Evolutionary conservation across 2,888 invertebrate genomes (phyloP).

Genomic region (Emesis russula): DNA sequence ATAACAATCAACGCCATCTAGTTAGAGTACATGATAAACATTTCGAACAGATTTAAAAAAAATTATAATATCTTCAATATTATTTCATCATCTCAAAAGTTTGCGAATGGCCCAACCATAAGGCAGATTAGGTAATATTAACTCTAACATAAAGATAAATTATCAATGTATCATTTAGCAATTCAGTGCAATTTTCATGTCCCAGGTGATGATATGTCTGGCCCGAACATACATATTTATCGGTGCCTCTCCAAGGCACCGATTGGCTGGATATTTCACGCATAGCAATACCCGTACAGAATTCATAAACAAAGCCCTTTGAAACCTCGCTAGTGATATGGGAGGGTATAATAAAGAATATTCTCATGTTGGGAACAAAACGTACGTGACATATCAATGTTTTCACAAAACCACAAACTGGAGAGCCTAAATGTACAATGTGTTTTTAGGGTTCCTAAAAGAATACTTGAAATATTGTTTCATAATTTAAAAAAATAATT

Average conservation of each 20-base stretch:
- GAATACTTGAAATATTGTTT: not conserved
- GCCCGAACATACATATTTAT: slow-evolving; percentile 93
- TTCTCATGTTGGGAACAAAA: slow-evolving; percentile 35
- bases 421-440: not conserved
- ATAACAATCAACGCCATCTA: too few relatives aligned
- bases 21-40: too few relatives aligned
- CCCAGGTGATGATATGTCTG: slow-evolving; percentile 91
- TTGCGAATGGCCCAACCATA: too few relatives aligned
- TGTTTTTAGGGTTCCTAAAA: not conserved
- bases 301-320: slow-evolving; percentile 60
- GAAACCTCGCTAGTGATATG: slow-evolving; percentile 37
- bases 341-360: slow-evolving; percentile 49
- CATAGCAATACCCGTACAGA: slow-evolving; percentile 39
- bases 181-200: slow-evolving; percentile 90
- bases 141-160: not conserved
- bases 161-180: slow-evolving; percentile 10
- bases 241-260: slow-evolving; percentile 63
- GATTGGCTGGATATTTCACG: slow-evolving; percentile 39
- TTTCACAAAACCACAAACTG: slow-evolving; percentile 4
- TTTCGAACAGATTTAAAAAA: too few relatives aligned
- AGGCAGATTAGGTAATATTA: too few relatives aligned
- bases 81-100: too few relatives aligned
- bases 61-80: too few relatives aligned
- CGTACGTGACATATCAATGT: slow-evolving; percentile 37
- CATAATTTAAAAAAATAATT: too few relatives aligned